phyloP scores from a whole-genome alignment of 2,797 vertebrate genomes.

The Sebastes minor region DNA sequence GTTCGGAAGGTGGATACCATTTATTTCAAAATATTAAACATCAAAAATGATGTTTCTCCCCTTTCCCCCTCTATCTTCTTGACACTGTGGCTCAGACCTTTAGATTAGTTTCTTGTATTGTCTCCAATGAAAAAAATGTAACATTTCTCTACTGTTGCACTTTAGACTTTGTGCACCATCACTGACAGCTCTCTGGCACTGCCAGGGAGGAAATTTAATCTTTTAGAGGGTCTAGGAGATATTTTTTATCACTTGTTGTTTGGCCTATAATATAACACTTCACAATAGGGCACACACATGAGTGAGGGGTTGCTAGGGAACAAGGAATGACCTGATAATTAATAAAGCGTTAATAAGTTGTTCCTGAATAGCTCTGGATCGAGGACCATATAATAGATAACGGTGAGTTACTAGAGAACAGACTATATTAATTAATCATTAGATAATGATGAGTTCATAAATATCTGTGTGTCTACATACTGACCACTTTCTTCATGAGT shows the following conservation, averaged over 20 bases:
- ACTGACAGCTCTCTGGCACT: not conserved
- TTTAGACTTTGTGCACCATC: not conserved
- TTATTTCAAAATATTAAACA: conserved; percentile 23
- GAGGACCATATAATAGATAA: not conserved
- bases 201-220: not conserved
- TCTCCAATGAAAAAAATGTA: not conserved
- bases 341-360: not conserved
- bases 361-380: not conserved
- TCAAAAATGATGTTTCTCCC: not conserved
- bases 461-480: not conserved
- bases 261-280: not conserved
- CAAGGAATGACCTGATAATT: not conserved
- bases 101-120: conserved; percentile 11
- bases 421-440: not conserved
- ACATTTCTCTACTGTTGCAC: not conserved
- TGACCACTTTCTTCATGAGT: not conserved
- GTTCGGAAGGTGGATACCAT: not conserved
- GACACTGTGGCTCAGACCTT: not conserved
- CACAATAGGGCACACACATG: not conserved
- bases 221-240: not conserved
- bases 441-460: not conserved
- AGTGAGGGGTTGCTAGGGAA: not conserved
- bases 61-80: not conserved
- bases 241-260: not conserved
- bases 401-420: not conserved